A percentile compares a stretch with the other conserved stretches of the same genome.
Conservation (phyloP, 2,888 invertebrate genomes). For the Apotomis betuletana region DNA sequence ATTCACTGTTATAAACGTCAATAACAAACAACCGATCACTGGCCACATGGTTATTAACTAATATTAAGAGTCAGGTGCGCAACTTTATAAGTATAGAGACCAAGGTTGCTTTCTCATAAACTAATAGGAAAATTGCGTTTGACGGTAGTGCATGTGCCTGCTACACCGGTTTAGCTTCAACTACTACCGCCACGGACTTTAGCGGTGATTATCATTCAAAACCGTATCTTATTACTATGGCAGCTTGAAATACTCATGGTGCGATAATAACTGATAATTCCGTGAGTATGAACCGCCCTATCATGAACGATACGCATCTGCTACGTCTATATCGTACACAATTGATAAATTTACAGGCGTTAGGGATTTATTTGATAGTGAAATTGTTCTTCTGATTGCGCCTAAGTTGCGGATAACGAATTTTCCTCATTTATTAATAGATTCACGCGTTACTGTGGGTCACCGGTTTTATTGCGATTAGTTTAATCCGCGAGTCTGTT, state of each 20-base stretch:
- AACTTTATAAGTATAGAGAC: slow-evolving; percentile 47
- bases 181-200: neutral
- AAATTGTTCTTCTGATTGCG: too few species aligned
- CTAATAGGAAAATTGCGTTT: slow-evolving; percentile 28
- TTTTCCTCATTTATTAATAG: too few species aligned
- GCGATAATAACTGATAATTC: slow-evolving; percentile 15
- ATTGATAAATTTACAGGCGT: too few species aligned
- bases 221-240: slow-evolving; percentile 20
- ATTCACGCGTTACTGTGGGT: too few species aligned
- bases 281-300: neutral
- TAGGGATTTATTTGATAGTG: too few species aligned
- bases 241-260: slow-evolving; percentile 5
- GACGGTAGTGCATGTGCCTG: slow-evolving; percentile 23
- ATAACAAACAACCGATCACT: slow-evolving; percentile 46
- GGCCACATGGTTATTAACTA: slow-evolving; percentile 54
- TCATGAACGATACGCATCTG: neutral
- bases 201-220: slow-evolving; percentile 9
- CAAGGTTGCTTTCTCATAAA: slow-evolving; percentile 49
- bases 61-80: slow-evolving; percentile 25
- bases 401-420: too few species aligned
- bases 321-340: neutral
- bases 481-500: too few species aligned
- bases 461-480: too few species aligned
- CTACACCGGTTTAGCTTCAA: neutral
- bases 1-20: slow-evolving; percentile 41